phyloP scores from a whole-genome alignment of 2,113 vertebrate species.

The Phoenicopterus ruber region DNA sequence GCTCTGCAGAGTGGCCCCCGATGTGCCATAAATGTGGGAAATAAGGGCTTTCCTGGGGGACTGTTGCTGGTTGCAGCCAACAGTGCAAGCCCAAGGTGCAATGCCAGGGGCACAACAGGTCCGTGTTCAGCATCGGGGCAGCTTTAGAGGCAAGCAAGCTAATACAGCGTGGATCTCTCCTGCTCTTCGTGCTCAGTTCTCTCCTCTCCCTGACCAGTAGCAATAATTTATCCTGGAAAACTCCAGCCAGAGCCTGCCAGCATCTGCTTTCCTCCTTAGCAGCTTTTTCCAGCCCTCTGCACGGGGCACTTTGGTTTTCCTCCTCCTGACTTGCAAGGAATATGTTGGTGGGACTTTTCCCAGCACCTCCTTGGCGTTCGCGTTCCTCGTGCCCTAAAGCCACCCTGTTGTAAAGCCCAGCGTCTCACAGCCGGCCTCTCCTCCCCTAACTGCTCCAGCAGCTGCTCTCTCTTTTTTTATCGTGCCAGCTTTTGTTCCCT shows the following conservation, averaged over 20 bases:
- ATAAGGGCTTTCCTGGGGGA: background rate
- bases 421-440: background rate
- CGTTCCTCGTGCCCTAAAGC: background rate
- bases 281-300: background rate
- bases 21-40: background rate
- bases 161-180: background rate
- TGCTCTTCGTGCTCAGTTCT: background rate
- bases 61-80: rapidly evolving
- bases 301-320: background rate
- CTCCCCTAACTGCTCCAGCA: background rate
- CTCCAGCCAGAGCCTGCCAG: background rate
- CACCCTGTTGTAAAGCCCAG: background rate
- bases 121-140: background rate
- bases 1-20: background rate
- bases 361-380: background rate
- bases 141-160: background rate
- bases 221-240: background rate
- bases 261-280: background rate
- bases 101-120: background rate
- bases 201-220: background rate
- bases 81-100: background rate
- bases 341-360: background rate
- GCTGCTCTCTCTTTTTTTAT: background rate
- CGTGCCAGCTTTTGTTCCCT: background rate
- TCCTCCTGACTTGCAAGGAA: background rate